phyloP scores from a whole-genome alignment of 2,888 invertebrate genomes.

The Macrosiphum euphorbiae region DNA sequence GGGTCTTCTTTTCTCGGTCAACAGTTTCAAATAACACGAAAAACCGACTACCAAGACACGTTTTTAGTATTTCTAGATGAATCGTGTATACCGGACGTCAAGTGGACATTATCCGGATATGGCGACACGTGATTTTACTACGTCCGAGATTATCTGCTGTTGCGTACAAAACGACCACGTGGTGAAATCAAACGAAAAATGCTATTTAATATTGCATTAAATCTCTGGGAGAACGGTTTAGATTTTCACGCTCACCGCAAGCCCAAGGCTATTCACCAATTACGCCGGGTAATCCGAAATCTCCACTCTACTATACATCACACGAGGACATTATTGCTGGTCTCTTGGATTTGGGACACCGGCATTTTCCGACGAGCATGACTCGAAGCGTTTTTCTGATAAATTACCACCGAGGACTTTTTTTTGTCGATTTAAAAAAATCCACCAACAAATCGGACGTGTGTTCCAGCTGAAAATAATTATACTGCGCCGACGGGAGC shows the following conservation, averaged over 20 bases:
- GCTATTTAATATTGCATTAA: background rate
- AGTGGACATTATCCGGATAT: background rate
- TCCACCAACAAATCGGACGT: background rate
- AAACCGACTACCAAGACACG: background rate
- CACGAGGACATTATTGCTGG: slow-evolving; percentile 1
- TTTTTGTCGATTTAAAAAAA: background rate
- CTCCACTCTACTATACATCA: background rate
- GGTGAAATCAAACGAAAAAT: background rate
- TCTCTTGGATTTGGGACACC: background rate
- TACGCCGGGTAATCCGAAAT: background rate
- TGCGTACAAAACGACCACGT: background rate
- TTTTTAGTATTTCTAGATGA: background rate
- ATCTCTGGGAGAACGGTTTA: background rate
- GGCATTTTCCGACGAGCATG: background rate
- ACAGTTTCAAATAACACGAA: background rate
- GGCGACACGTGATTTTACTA: background rate
- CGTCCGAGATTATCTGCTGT: background rate
- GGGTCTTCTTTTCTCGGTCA: background rate
- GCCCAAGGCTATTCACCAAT: background rate
- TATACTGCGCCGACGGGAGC: background rate
- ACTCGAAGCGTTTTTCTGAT: background rate
- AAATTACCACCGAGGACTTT: background rate
- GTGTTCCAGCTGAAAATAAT: background rate
- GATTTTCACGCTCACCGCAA: background rate
- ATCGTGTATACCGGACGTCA: background rate